Evolutionary conservation across 2,797 vertebrate genomes (phyloP).

Genomic region (Labroides dimidiatus): DNA sequence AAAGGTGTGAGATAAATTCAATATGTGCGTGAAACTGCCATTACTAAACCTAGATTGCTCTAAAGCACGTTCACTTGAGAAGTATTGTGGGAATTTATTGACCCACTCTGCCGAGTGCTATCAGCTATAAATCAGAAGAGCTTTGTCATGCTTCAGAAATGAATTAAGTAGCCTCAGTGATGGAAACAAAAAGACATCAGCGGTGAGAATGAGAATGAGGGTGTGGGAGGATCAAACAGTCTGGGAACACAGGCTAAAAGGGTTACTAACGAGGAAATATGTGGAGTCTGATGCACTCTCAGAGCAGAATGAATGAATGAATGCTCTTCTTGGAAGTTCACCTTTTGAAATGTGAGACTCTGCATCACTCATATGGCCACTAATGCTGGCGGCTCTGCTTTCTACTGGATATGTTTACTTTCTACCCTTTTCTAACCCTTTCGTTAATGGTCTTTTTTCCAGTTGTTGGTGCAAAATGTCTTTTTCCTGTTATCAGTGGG

Average conservation of each 20-base stretch:
- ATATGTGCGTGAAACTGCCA: slow-evolving; percentile 27
- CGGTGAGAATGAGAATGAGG: slow-evolving; percentile 42
- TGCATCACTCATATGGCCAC: slow-evolving; percentile 1
- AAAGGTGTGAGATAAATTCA: slow-evolving; percentile 14
- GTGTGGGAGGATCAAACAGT: slow-evolving; percentile 51
- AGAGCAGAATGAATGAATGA: slow-evolving; percentile 27
- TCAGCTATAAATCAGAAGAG: slow-evolving; percentile 17
- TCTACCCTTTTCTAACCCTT: not conserved
- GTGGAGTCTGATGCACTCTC: slow-evolving; percentile 14
- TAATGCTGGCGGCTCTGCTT: not conserved
- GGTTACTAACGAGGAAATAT: slow-evolving; percentile 49
- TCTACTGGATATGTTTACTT: slow-evolving; percentile 23
- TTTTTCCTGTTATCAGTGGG: no score
- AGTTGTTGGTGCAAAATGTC: no score
- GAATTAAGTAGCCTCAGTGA: slow-evolving; percentile 11
- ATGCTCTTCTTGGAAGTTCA: slow-evolving; percentile 29
- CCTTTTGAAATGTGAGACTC: slow-evolving; percentile 22
- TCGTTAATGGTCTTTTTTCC: no score
- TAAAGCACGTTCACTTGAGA: slow-evolving; percentile 26
- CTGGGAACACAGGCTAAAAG: slow-evolving; percentile 27
- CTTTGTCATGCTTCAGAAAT: slow-evolving; percentile 24
- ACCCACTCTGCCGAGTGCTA: slow-evolving; percentile 7
- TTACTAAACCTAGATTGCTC: slow-evolving; percentile 27
- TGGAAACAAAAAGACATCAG: slow-evolving; percentile 18
- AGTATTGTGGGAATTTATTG: slow-evolving; percentile 13